phyloP scores from a whole-genome alignment of 1,140 invertebrate genomes.

The Phymastichus coffea region DNA sequence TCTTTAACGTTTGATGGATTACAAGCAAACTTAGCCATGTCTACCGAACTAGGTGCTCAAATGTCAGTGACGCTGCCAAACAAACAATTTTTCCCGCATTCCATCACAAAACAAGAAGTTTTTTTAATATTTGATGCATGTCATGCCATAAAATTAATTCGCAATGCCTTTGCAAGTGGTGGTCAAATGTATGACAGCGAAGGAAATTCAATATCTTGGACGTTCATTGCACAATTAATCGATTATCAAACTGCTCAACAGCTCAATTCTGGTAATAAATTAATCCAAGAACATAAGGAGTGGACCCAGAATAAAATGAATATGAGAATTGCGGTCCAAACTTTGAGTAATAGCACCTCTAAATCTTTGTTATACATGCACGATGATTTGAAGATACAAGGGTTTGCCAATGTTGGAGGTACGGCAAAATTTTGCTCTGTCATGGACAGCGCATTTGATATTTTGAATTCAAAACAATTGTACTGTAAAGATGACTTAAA shows the following conservation, averaged over 20 bases:
- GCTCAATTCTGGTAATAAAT: constrained; percentile 22
- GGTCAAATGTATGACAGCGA: constrained; percentile 10
- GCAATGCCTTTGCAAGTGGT: constrained; percentile 30
- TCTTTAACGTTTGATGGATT: constrained; percentile 31
- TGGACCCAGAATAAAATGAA: constrained; percentile 20
- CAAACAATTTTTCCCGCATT: constrained; percentile 27
- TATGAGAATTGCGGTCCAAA: constrained; percentile 22
- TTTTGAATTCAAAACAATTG: constrained; percentile 36
- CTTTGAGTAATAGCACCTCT: constrained; percentile 33
- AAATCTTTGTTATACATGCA: constrained; percentile 30
- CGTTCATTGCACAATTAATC: constrained; percentile 25
- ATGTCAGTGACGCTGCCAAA: constrained; percentile 14
- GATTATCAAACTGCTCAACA: constrained; percentile 29
- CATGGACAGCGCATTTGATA: constrained; percentile 40
- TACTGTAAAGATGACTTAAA: constrained; percentile 16
- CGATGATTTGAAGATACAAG: constrained; percentile 12
- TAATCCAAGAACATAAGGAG: constrained; percentile 11
- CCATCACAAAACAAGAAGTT: constrained; percentile 21
- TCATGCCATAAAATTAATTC: constrained; percentile 33
- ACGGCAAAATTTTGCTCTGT: constrained; percentile 31
- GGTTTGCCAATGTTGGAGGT: constrained; percentile 30
- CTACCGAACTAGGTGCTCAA: constrained; percentile 27
- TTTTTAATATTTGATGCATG: constrained; percentile 34
- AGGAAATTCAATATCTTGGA: constrained; percentile 27
- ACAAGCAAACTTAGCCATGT: constrained; percentile 12